Conservation (phyloP, 2,888 invertebrate species). For the Iselma pallidipennis region DNA sequence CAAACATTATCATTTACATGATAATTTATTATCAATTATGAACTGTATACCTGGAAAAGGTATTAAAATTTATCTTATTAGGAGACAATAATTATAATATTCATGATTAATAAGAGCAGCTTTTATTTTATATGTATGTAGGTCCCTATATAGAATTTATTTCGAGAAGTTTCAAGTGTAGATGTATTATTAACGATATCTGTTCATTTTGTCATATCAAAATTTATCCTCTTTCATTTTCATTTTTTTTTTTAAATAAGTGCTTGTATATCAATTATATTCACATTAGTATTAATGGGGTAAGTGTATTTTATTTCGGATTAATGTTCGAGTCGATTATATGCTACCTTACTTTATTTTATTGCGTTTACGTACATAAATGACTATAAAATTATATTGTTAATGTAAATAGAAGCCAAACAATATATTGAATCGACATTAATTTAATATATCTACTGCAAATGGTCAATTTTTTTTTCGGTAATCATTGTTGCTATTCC, state of each 20-base stretch:
- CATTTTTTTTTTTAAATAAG: background rate
- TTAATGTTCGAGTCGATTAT: constrained; percentile 36
- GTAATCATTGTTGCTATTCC: too few species aligned
- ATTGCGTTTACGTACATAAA: constrained; percentile 30
- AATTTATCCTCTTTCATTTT: background rate
- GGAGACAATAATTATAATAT: constrained; percentile 16
- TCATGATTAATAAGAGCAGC: constrained; percentile 25
- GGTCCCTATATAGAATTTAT: too few species aligned
- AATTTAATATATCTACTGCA: too few species aligned
- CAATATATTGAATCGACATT: background rate
- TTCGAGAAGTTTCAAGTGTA: too few species aligned
- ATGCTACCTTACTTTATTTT: constrained; percentile 29
- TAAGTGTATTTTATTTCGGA: constrained; percentile 41
- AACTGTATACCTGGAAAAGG: constrained; percentile 11
- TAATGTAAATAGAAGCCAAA: constrained; percentile 20
- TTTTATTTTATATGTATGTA: too few species aligned
- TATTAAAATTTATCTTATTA: constrained; percentile 6
- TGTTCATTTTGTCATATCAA: constrained; percentile 35
- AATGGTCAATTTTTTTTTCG: too few species aligned
- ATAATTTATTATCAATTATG: constrained; percentile 17
- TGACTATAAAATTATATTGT: constrained; percentile 22
- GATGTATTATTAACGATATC: background rate
- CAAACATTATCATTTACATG: background rate
- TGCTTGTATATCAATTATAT: constrained; percentile 32
- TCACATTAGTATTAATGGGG: constrained; percentile 42